phyloP scores from a whole-genome alignment of 2,797 vertebrate genomes.

The Cossypha niveicapilla region DNA sequence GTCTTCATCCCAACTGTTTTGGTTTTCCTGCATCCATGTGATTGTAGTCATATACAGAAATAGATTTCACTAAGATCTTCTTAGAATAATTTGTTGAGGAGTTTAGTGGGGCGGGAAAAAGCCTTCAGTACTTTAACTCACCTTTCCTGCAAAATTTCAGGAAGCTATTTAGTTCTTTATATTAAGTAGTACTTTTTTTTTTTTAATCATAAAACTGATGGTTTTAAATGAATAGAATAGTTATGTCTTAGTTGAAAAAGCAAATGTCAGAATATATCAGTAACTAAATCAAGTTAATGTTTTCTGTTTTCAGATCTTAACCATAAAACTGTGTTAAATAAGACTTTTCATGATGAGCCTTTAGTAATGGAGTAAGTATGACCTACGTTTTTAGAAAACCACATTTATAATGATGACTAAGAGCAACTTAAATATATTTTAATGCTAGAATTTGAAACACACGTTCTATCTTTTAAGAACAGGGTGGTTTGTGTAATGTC shows the following conservation, averaged over 20 bases:
- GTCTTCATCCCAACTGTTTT: background rate
- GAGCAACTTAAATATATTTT: background rate
- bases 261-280: background rate
- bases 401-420: background rate
- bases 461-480: background rate
- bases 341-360: conserved; percentile 88
- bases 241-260: background rate
- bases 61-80: background rate
- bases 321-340: conserved; percentile 77
- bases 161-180: background rate
- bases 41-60: background rate
- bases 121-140: background rate
- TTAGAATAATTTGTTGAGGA: background rate
- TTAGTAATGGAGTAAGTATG: conserved; percentile 96
- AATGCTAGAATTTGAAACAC: background rate
- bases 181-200: background rate
- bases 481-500: background rate
- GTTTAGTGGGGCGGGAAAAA: background rate
- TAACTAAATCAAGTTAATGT: background rate
- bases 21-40: background rate
- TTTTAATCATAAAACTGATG: background rate
- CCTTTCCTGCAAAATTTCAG: background rate
- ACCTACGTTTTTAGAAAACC: background rate
- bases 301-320: conserved; percentile 76
- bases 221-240: background rate